Evolutionary conservation across 2,113 vertebrate genomes (phyloP).

Genomic region (Jaculus jaculus): DNA sequence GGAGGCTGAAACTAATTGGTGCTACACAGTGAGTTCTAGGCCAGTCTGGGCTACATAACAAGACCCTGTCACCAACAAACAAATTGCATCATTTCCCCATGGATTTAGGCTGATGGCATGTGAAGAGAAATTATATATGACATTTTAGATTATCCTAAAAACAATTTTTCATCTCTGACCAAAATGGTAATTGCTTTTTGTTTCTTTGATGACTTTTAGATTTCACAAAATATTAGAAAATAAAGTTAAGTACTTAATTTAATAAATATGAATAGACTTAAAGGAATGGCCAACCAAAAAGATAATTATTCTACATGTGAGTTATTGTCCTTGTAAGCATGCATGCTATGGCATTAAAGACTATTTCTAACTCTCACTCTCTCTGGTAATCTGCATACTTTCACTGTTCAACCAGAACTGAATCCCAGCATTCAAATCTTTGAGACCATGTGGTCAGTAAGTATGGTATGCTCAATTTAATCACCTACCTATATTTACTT

Average conservation of each 20-base stretch:
- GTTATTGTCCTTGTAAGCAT: neutral
- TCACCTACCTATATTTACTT: neutral
- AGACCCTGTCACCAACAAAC: neutral
- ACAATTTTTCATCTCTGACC: conserved; percentile 40
- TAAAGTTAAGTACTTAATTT: neutral
- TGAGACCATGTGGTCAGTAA: neutral
- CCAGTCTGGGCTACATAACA: neutral
- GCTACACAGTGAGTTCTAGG: neutral
- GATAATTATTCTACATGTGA: neutral
- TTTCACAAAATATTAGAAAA: neutral
- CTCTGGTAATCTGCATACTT: neutral
- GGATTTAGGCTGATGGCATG: neutral
- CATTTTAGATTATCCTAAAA: conserved; percentile 48
- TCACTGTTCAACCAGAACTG: neutral
- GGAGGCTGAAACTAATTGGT: neutral
- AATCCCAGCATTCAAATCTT: neutral
- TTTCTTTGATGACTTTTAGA: conserved; percentile 9
- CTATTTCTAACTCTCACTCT: neutral
- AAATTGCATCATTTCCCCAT: neutral
- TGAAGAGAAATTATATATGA: conserved; percentile 8
- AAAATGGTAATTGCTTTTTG: neutral
- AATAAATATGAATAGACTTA: neutral
- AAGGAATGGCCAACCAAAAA: neutral
- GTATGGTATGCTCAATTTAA: neutral
- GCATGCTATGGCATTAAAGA: neutral